Base-by-base conservation (phyloP, 2,888 invertebrate genomes). In the Tridacna gigas region DNA sequence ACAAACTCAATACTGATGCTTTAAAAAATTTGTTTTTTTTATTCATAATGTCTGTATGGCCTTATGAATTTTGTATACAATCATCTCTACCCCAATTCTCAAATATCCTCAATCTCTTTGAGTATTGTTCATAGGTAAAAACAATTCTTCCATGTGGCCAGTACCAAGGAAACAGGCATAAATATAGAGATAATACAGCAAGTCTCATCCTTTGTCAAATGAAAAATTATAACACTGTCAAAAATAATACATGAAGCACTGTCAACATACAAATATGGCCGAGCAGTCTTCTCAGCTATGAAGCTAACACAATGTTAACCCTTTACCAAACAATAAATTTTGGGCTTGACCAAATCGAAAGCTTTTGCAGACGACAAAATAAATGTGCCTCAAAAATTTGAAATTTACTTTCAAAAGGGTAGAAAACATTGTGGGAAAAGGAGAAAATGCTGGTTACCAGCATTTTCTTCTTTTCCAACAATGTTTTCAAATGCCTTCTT, bases 21-120 rank as follows among this genome's bases (percentile, higher is more conserved):
- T 69, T 69, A 69, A 69, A 69, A 69, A 47, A 45, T 69, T 25
- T 69, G 37, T 37, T 37, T 37, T 37, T 37, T 69, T 69, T 45
- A 69, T 69, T 69, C 47, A 20, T 69, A 25, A 45, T 69, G 37
- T 28, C 69, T 69, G 69, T 69, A 28, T 69, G 69, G 69, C 69
- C 69, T 20, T 28, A 45, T 28, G 47, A 28, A 4, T 37, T 37
- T 37, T 37, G 37, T 37, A 37, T 37, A 37, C 37, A 37, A 37
- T 37, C 37, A 37, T 69, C 25, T 69, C 69, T 69, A 69, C 69
- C 69, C 69, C 69, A 69, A 69, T 69, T n/a, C 69, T 69, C 69
- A 69, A 69, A 69, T 69, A 69, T 69, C 69, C 45, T 69, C 69
- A 69, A 69, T 18, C 45, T 69, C 37, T n/a, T 45, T 69, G 69